These are phyloP conservation scores for Megalops cyprinoides DNA, from an alignment of 2,797 vertebrate genomes.

Conservation along the genomic window DNA sequence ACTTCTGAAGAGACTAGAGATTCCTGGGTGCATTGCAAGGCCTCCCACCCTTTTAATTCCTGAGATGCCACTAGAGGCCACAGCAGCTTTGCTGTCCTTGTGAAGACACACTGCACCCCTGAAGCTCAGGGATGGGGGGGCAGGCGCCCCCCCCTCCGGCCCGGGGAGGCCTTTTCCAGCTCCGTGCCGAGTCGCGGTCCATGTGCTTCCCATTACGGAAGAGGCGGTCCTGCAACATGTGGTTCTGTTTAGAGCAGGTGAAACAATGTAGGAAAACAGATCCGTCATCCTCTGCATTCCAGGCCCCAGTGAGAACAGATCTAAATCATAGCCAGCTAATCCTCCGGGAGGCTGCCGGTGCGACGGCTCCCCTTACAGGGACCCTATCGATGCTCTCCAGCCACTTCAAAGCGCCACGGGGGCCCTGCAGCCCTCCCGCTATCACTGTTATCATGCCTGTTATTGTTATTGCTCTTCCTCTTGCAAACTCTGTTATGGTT, in stretches of 20 bases:
- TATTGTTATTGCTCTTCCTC: not conserved
- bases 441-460: not conserved
- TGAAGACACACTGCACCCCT: not conserved
- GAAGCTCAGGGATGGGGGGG: not conserved
- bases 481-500: constrained; percentile 35
- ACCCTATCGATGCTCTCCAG: constrained; percentile 30
- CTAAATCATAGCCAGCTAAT: constrained; percentile 30
- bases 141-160: constrained; percentile 27
- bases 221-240: constrained; percentile 72
- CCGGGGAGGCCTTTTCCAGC: constrained; percentile 33
- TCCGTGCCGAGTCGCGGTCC: constrained; percentile 42
- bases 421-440: constrained; percentile 19
- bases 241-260: constrained; percentile 84
- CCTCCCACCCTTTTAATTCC: too few relatives aligned
- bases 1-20: too few relatives aligned
- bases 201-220: constrained; percentile 78
- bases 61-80: not conserved
- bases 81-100: not conserved
- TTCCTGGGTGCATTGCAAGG: too few relatives aligned
- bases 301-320: not conserved
- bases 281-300: constrained; percentile 69
- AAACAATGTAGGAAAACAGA: constrained; percentile 86
- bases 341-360: constrained; percentile 35
- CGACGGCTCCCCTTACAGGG: constrained; percentile 46
- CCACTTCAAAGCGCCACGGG: constrained; percentile 52